phyloP scores from a whole-genome alignment of 2,797 vertebrate genomes.

The Esox lucius region DNA sequence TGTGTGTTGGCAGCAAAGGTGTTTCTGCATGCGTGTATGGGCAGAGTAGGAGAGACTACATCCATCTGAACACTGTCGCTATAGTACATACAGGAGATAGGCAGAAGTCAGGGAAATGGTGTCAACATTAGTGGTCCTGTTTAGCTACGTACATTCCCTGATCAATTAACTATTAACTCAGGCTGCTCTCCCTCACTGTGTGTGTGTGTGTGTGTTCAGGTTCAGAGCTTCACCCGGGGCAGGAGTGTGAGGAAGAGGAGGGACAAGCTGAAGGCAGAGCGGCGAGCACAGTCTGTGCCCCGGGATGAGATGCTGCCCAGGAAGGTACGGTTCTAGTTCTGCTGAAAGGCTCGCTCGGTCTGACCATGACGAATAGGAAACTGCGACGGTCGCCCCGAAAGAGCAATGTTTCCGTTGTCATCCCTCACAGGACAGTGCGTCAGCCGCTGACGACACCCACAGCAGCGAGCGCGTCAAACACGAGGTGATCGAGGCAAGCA shows the following conservation, averaged over 20 bases:
- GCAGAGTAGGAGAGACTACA: background rate
- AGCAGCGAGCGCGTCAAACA: slow-evolving; percentile 83
- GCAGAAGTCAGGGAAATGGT: background rate
- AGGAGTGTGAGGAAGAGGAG: slow-evolving; percentile 92
- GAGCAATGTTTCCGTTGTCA: background rate
- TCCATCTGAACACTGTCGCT: background rate
- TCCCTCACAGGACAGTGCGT: slow-evolving; percentile 81
- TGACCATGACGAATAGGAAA: background rate
- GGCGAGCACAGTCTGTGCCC: slow-evolving; percentile 92
- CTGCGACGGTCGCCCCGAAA: background rate
- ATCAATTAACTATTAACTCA: background rate
- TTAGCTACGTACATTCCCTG: background rate
- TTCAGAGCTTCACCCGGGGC: slow-evolving; percentile 90
- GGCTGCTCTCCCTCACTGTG: background rate
- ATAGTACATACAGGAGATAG: background rate
- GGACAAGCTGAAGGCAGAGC: slow-evolving; percentile 90
- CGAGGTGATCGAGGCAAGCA: slow-evolving; percentile 62
- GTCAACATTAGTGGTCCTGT: background rate
- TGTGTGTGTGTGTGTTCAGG: slow-evolving; percentile 65
- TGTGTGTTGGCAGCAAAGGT: slow-evolving; percentile 7
- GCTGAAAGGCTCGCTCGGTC: background rate
- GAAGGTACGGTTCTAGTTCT: slow-evolving; percentile 80
- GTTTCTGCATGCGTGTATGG: background rate
- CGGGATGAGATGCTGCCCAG: slow-evolving; percentile 86
- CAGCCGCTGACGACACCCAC: slow-evolving; percentile 84